These are phyloP conservation scores for Thelaira solivaga DNA, from an alignment of 2,888 invertebrate species.

Conservation along the genomic window DNA sequence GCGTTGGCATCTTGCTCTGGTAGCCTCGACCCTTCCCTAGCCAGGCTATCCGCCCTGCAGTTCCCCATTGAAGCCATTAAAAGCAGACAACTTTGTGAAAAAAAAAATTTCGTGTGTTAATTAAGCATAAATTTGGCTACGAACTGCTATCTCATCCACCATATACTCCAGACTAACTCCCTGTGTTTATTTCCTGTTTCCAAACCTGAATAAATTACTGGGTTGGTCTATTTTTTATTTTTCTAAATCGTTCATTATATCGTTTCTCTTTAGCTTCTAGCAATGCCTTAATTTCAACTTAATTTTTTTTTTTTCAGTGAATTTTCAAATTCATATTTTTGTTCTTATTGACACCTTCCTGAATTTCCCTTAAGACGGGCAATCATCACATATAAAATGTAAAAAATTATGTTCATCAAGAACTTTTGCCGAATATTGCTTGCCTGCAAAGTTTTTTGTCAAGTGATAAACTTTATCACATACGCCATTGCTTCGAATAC, in stretches of 20 bases:
- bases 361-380: neutral
- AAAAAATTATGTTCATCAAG: neutral
- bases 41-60: too few relatives aligned
- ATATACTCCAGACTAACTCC: too few relatives aligned
- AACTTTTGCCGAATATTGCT: neutral
- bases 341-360: neutral
- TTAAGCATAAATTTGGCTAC: too few relatives aligned
- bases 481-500: neutral
- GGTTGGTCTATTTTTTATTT: too few relatives aligned
- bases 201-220: too few relatives aligned
- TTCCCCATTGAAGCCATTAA: too few relatives aligned
- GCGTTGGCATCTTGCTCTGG: too few relatives aligned
- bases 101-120: too few relatives aligned
- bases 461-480: neutral
- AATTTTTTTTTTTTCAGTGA: constrained; percentile 4
- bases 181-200: too few relatives aligned
- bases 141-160: too few relatives aligned
- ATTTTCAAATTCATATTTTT: constrained; percentile 14
- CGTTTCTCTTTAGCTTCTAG: constrained; percentile 11
- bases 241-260: constrained; percentile 3
- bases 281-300: constrained; percentile 11
- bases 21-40: too few relatives aligned
- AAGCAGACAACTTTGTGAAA: too few relatives aligned
- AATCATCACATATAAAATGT: neutral
- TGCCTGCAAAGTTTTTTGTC: neutral